Base-by-base conservation (phyloP, 2,113 vertebrate species). In the Ploceus nigricollis region DNA sequence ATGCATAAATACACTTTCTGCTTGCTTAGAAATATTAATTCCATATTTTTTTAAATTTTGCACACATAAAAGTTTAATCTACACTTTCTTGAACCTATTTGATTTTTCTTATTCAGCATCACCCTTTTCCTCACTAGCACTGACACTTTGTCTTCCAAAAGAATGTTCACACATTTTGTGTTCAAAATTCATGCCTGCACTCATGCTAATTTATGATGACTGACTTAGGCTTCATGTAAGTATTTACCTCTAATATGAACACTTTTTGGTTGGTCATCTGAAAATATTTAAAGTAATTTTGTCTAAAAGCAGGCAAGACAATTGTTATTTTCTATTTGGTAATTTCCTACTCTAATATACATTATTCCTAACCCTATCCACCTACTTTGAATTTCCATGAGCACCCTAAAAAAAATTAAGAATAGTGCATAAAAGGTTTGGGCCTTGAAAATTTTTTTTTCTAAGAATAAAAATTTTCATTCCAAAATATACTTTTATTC, bases 191-290 rank as follows among this genome's bases (percentile, higher is more conserved):
- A 8, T 81, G 4, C 6, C 45, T 35, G 3, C 48, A 16, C 7
- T 83, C 17, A 8, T 48, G 10, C 23, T 48, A 51, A 48, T 10
- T n/a, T 21, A 53, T 2, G 3, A 44, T 10, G 6, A 71, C 30
- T 73, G 27, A 45, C 31, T 48, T 69, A 25, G 12, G 10, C 7
- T 80, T 87, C 53, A 37, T 44, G 28, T 15, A 47, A 15, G 9
- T 50, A 18, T 73, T 69, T 70, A 54, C 6, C 19, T 76, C 7
- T 75, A 73, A 56, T 50, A 53, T 11, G 6, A 90, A 58, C 24
- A 4, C 1, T 35, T 53, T 37, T 54, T 31, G 3, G 4, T 7
- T 39, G 13, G 11, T 48, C 0, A 0, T 60, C 23, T 60, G 25
- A 68, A 94, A 88, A 80, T 45, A 10, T 1, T 53, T 82, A 51